Conservation (phyloP, 2,113 vertebrate species). For the Meleagris gallopavo region DNA sequence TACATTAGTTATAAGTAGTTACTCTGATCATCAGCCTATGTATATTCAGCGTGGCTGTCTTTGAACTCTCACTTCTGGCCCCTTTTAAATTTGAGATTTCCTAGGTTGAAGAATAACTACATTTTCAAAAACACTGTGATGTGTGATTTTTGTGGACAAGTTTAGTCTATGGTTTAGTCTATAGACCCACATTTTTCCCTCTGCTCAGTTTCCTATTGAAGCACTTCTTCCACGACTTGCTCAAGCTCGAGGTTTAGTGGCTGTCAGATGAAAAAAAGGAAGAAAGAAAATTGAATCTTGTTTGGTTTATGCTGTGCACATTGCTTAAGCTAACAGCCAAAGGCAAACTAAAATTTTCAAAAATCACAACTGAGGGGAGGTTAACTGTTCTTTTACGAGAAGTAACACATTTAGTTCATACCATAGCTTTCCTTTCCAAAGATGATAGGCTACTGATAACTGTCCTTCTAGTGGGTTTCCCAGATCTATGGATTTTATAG, state of each 20-base stretch:
- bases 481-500: neutral
- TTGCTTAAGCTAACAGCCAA: neutral
- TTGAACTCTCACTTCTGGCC: neutral
- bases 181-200: neutral
- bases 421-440: neutral
- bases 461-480: neutral
- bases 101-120: neutral
- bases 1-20: slow-evolving; percentile 9
- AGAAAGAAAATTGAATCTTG: neutral
- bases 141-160: neutral
- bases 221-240: neutral
- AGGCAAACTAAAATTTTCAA: neutral
- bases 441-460: neutral
- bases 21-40: neutral
- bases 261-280: neutral
- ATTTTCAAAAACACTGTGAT: neutral
- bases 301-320: neutral
- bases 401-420: neutral
- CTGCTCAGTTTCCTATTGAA: neutral
- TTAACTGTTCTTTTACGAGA: neutral
- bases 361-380: neutral
- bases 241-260: neutral
- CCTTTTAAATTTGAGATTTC: neutral
- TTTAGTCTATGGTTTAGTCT: neutral
- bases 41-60: neutral